Evolutionary conservation across 2,888 invertebrate genomes (phyloP), one percentile per base, ranked within the genome.

Genomic region (Ochropleura leucogaster): DNA sequence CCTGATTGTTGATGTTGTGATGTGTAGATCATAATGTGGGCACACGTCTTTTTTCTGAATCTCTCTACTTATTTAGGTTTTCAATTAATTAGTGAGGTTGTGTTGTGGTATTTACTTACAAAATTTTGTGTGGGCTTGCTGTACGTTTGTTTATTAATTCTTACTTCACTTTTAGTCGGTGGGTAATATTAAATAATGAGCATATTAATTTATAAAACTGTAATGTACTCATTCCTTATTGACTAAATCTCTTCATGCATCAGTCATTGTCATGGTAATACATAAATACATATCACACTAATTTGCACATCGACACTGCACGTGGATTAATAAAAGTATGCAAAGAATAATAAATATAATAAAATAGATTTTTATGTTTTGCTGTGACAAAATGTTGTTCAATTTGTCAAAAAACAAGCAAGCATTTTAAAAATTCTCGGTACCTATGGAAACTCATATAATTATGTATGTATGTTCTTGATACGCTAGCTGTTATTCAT

Each of bases 1-100:
- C 79, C 75, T 88, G 83, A 84, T 83, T 78, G 81, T 88, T 86
- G 83, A 75, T 89, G 85, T 88, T 88, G 87, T 89, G 84, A 77
- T 84, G 76, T 83, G 85, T 85, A 85, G 84, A 79, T 75, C 68
- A 74, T 74, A 65, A 73, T 80, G 46, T 81, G 73, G 73, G 68
- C 62, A 74, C 62, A 69, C 30, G 51, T 73, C 55, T 78, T 63
- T 76, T 74, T 74, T 75, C 72, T 64, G 55, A 71, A 65, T 64
- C 60, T 77, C 72, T 64, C 46, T 70, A 63, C 42, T 42, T 72
- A 74, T 71, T 73, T 74, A 64, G 68, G 68, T 66, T 68, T 82
- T 76, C 53, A 64, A 82, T 77, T 85, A 71, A 74, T 76, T 75
- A 77, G 68, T 77, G 60, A 73, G 72, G 46, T 66, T 80, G 66